A percentile compares a stretch with the other conserved stretches of the same genome.
phyloP scores from a whole-genome alignment of 2,113 vertebrate species.

The Rhipidura dahli region DNA sequence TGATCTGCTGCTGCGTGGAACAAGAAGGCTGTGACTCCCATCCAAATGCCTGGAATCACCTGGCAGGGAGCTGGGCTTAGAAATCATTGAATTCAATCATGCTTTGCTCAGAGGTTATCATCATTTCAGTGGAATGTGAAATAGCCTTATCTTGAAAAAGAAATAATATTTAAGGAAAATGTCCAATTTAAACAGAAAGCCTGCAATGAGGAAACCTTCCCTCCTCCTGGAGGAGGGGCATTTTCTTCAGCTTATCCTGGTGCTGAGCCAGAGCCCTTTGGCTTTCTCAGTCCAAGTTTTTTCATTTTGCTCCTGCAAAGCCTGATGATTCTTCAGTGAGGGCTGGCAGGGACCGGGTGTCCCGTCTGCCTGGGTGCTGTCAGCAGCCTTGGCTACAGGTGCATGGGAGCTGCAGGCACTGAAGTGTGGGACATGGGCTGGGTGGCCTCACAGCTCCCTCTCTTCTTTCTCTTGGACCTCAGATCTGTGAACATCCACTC shows the following conservation, averaged over 20 bases:
- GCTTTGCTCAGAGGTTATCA: not conserved
- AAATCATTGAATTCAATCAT: not conserved
- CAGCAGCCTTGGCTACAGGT: not conserved
- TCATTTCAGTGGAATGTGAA: constrained; percentile 10
- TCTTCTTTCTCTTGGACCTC: not conserved
- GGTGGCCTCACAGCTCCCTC: not conserved
- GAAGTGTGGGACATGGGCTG: rapidly evolving
- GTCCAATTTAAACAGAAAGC: not conserved
- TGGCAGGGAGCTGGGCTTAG: not conserved
- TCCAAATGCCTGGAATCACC: not conserved
- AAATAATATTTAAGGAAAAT: not conserved
- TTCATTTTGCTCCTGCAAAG: not conserved
- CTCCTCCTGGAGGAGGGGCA: not conserved
- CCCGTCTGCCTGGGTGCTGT: not conserved
- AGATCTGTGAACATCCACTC: not conserved
- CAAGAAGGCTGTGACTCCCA: not conserved
- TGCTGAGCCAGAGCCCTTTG: not conserved
- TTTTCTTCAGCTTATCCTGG: not conserved
- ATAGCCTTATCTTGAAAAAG: not conserved
- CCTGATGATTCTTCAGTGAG: not conserved
- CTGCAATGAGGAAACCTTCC: not conserved
- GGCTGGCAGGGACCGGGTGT: not conserved
- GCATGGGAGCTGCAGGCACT: not conserved
- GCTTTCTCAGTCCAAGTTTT: not conserved
- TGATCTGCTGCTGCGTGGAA: not conserved